phyloP scores from a whole-genome alignment of 1,140 invertebrate genomes.

The Oreohelix idahoensis region DNA sequence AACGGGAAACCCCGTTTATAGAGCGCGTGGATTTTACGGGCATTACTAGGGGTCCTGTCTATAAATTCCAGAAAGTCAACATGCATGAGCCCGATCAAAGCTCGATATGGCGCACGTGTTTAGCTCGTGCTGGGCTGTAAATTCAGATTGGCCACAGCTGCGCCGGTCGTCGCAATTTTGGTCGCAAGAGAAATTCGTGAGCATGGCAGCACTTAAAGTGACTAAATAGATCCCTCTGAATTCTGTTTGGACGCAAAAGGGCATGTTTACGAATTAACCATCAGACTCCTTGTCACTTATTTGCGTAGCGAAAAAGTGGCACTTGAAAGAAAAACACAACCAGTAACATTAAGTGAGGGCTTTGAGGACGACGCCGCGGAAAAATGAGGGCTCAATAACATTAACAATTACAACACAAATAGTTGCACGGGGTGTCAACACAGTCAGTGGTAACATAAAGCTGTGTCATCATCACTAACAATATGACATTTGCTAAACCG shows the following conservation, averaged over 20 bases:
- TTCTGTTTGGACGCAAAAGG: not conserved
- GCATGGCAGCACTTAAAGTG: too few relatives aligned
- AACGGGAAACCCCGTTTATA: slow-evolving; percentile 2
- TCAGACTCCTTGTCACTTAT: not conserved
- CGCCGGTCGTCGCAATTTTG: not conserved
- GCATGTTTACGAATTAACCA: not conserved
- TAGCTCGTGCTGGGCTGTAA: not conserved
- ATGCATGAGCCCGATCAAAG: not conserved
- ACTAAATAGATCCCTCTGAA: not conserved
- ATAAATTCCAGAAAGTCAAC: slow-evolving; percentile 3
- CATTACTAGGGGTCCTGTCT: not conserved
- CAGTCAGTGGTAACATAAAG: too few relatives aligned
- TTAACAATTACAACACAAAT: not conserved
- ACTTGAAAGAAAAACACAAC: not conserved
- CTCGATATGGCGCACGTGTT: not conserved
- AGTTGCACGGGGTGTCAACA: too few relatives aligned
- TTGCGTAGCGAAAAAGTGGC: not conserved
- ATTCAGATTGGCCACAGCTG: not conserved
- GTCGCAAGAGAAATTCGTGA: not conserved
- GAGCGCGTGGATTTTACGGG: not conserved
- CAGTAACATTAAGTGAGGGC: not conserved
- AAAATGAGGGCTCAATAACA: not conserved
- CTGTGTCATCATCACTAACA: too few relatives aligned
- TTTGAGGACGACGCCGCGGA: not conserved
- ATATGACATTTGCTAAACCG: too few relatives aligned